Percentiles rank a stretch among this genome's conserved stretches.
Conservation (phyloP, 2,888 invertebrate species). For the Leptopilina myrica region DNA sequence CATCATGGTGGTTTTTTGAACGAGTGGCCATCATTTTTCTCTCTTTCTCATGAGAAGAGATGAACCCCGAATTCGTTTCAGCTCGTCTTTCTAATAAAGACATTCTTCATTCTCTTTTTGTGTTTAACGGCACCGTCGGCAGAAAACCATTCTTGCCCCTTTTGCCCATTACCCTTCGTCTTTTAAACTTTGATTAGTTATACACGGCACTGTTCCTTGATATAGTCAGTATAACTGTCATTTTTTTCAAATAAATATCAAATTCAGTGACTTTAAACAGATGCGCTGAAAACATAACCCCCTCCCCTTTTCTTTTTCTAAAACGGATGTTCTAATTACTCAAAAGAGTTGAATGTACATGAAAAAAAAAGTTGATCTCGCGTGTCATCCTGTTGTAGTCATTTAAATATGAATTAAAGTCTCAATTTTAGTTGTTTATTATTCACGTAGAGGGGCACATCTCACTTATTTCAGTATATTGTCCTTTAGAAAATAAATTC, state of each 20-base stretch:
- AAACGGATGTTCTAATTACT: slow-evolving; percentile 41
- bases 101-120: slow-evolving; percentile 71
- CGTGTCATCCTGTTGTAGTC: not conserved
- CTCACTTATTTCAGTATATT: not conserved
- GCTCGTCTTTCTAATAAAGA: slow-evolving; percentile 72
- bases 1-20: slow-evolving; percentile 59
- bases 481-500: not conserved
- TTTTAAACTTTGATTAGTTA: slow-evolving; percentile 28
- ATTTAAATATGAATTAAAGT: slow-evolving; percentile 33
- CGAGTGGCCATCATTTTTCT: slow-evolving; percentile 52
- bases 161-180: slow-evolving; percentile 37
- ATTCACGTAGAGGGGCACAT: not conserved
- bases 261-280: not conserved
- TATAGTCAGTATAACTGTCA: not conserved
- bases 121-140: slow-evolving; percentile 55
- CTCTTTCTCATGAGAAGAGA: slow-evolving; percentile 58
- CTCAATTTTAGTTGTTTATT: not conserved
- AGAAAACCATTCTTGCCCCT: slow-evolving; percentile 37
- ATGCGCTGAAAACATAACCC: slow-evolving; percentile 13
- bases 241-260: not conserved
- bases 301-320: not conserved
- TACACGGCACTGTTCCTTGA: not conserved
- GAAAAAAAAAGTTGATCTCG: not conserved
- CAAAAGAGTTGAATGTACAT: not conserved
- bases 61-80: slow-evolving; percentile 65